Conservation (phyloP, 2,888 invertebrate genomes). For the Mythimna vitellina region DNA sequence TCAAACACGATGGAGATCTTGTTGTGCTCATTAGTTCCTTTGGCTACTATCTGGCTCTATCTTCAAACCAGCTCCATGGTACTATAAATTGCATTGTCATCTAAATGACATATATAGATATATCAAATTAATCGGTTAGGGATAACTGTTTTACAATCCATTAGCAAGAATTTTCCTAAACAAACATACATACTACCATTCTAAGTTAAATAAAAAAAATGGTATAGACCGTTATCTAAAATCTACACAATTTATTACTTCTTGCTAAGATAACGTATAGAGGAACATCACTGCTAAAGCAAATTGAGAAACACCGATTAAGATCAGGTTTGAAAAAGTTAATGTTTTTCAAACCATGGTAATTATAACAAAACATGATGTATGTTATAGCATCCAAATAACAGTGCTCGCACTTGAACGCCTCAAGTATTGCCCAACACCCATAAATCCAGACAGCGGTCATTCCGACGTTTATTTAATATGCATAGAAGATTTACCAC, state of each 20-base stretch:
- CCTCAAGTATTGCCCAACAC: slow-evolving; percentile 72
- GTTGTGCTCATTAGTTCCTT: too few relatives aligned
- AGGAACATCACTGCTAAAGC: not conserved
- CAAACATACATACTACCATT: too few relatives aligned
- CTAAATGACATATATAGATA: too few relatives aligned
- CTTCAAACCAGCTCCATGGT: too few relatives aligned
- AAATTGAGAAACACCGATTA: slow-evolving; percentile 31
- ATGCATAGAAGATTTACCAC: slow-evolving; percentile 88
- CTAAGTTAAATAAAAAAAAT: not conserved
- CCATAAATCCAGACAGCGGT: slow-evolving; percentile 83
- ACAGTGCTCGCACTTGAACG: slow-evolving; percentile 59
- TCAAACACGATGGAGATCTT: too few relatives aligned
- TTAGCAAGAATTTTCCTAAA: too few relatives aligned
- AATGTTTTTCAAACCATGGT: slow-evolving; percentile 20
- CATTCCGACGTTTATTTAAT: slow-evolving; percentile 86
- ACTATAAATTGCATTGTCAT: too few relatives aligned
- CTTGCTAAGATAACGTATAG: not conserved
- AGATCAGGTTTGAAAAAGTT: not conserved
- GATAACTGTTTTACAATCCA: too few relatives aligned
- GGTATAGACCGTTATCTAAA: not conserved
- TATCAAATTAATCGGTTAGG: too few relatives aligned
- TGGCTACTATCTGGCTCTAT: too few relatives aligned
- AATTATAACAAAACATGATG: slow-evolving; percentile 57
- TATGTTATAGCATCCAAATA: slow-evolving; percentile 55
- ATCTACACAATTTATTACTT: not conserved